phyloP scores from a whole-genome alignment of 1,140 invertebrate species.

The Protaetia brevitarsis region DNA sequence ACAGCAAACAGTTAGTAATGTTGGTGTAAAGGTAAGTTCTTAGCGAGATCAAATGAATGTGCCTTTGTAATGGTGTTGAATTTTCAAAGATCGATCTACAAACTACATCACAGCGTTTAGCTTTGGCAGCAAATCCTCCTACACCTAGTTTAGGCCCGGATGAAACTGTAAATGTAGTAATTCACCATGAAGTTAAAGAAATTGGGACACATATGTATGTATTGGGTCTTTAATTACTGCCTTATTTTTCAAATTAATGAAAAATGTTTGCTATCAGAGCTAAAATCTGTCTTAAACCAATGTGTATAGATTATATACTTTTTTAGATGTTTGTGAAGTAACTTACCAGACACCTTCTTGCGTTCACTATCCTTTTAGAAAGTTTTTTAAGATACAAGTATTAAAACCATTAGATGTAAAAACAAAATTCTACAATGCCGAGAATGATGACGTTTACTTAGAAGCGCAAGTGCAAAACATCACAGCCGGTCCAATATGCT shows the following conservation, averaged over 20 bases:
- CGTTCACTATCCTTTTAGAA: constrained; percentile 76
- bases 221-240: constrained; percentile 20
- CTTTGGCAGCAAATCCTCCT: constrained; percentile 64
- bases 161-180: constrained; percentile 88
- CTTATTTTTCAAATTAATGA: constrained; percentile 7
- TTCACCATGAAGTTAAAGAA: constrained; percentile 98
- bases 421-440: constrained; percentile 97
- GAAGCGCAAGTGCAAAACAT: constrained; percentile 97
- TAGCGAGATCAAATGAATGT: background rate
- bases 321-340: constrained; percentile 90
- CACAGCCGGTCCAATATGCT: constrained; percentile 81
- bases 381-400: constrained; percentile 99
- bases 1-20: constrained; percentile 73
- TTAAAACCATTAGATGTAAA: constrained; percentile 97
- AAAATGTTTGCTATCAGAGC: no score
- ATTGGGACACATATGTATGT: constrained; percentile 92
- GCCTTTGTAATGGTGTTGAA: constrained; percentile 2
- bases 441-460: constrained; percentile 95
- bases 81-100: constrained; percentile 78
- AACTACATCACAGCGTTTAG: constrained; percentile 82
- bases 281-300: background rate
- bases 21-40: constrained; percentile 69
- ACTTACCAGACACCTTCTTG: constrained; percentile 75
- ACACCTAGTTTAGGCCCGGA: constrained; percentile 71
- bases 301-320: constrained; percentile 26